Evolutionary conservation across 2,113 vertebrate genomes (phyloP).

Genomic region (Puffinus mauretanicus): DNA sequence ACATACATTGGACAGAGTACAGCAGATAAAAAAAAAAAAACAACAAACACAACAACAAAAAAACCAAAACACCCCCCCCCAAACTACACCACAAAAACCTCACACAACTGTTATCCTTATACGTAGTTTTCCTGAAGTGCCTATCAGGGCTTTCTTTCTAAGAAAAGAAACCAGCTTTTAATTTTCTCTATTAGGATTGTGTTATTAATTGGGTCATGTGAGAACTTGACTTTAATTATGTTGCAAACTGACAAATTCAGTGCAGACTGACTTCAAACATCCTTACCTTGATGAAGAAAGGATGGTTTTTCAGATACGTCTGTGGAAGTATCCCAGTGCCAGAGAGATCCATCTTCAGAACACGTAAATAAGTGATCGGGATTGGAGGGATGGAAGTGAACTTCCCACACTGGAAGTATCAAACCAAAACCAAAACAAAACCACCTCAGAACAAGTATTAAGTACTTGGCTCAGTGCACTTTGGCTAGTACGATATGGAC

Average conservation of each 20-base stretch:
- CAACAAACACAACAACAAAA: neutral
- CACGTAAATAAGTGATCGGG: conserved; percentile 96
- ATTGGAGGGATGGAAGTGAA: conserved; percentile 94
- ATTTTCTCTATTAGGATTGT: neutral
- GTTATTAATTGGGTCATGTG: neutral
- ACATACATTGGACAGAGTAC: neutral
- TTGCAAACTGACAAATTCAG: neutral
- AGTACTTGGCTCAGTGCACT: neutral
- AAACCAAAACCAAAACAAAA: neutral
- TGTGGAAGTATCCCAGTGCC: conserved; percentile 92
- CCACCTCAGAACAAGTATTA: neutral
- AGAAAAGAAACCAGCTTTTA: neutral
- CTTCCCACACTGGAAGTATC: conserved; percentile 89
- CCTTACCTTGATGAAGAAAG: conserved; percentile 87
- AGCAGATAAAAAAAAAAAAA: neutral
- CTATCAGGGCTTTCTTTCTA: neutral
- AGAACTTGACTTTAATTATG: neutral
- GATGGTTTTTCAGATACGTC: conserved; percentile 81
- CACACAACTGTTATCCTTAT: neutral
- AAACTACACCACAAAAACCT: neutral
- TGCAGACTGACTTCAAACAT: neutral
- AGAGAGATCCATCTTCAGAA: conserved; percentile 95
- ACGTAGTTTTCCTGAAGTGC: neutral
- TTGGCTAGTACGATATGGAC: neutral
- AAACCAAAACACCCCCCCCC: too few relatives aligned